phyloP scores from a whole-genome alignment of 2,113 vertebrate genomes.

The Meles meles region DNA sequence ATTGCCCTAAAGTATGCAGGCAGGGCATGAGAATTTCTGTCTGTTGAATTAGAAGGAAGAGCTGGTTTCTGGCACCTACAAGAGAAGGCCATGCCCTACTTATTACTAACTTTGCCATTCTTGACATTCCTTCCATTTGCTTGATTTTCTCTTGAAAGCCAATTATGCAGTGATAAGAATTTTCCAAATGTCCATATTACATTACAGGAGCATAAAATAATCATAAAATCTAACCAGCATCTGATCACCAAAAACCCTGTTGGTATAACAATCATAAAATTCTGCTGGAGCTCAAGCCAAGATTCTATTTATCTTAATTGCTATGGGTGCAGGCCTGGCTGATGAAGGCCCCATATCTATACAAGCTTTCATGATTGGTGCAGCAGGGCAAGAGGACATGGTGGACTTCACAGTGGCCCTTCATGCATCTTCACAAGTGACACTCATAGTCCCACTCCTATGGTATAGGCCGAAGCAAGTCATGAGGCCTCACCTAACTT shows the following conservation, averaged over 20 bases:
- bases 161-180: not conserved
- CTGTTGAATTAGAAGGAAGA: not conserved
- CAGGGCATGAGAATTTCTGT: not conserved
- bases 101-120: not conserved
- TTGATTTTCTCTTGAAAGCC: not conserved
- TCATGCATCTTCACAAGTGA: not conserved
- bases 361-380: not conserved
- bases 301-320: not conserved
- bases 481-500: not conserved
- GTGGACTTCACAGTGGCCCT: rapidly evolving
- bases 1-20: not conserved
- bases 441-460: rapidly evolving
- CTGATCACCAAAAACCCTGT: not conserved
- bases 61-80: not conserved
- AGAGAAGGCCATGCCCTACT: not conserved
- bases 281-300: not conserved
- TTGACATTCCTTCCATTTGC: not conserved
- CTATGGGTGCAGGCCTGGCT: not conserved
- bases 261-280: not conserved
- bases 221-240: not conserved
- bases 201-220: not conserved
- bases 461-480: not conserved
- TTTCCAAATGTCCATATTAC: not conserved
- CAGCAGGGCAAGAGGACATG: not conserved
- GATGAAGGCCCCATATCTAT: not conserved